phyloP scores from a whole-genome alignment of 1,140 invertebrate species.

The Lerema accius region DNA sequence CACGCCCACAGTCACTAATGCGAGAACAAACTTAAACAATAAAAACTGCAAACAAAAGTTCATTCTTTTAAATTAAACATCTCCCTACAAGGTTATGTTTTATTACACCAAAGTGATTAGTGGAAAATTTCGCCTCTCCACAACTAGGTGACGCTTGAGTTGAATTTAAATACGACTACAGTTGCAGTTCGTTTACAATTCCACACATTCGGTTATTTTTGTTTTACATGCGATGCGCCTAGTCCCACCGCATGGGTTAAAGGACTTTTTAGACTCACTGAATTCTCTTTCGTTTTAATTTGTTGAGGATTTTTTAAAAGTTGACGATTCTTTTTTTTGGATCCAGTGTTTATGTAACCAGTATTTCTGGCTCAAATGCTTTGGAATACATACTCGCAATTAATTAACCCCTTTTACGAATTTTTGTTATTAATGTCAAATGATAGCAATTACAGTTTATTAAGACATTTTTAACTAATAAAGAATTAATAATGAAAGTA shows the following conservation, averaged over 20 bases:
- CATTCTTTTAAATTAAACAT: neutral
- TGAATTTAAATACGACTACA: constrained; percentile 54
- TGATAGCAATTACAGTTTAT: too few relatives aligned
- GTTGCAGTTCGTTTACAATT: constrained; percentile 46
- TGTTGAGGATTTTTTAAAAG: neutral
- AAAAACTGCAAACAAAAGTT: too few relatives aligned
- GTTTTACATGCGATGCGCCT: constrained; percentile 37
- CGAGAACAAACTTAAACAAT: too few relatives aligned
- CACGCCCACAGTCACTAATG: too few relatives aligned
- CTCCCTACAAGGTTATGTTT: neutral
- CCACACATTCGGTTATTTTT: constrained; percentile 56
- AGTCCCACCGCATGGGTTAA: constrained; percentile 35
- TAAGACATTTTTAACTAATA: too few relatives aligned
- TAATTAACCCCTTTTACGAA: too few relatives aligned
- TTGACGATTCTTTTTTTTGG: too few relatives aligned
- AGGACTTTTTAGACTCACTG: constrained; percentile 8
- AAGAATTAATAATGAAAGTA: too few relatives aligned
- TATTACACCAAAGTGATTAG: constrained; percentile 5
- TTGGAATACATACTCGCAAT: too few relatives aligned
- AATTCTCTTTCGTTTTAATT: constrained; percentile 7
- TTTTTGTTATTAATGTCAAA: too few relatives aligned
- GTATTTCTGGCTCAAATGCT: too few relatives aligned
- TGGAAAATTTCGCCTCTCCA: constrained; percentile 25
- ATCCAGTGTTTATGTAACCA: too few relatives aligned
- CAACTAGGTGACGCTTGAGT: constrained; percentile 50